Percentiles rank a stretch among this genome's conserved stretches.
Conservation (phyloP, 2,797 vertebrate genomes). For the Scolopax bukidnonensis region DNA sequence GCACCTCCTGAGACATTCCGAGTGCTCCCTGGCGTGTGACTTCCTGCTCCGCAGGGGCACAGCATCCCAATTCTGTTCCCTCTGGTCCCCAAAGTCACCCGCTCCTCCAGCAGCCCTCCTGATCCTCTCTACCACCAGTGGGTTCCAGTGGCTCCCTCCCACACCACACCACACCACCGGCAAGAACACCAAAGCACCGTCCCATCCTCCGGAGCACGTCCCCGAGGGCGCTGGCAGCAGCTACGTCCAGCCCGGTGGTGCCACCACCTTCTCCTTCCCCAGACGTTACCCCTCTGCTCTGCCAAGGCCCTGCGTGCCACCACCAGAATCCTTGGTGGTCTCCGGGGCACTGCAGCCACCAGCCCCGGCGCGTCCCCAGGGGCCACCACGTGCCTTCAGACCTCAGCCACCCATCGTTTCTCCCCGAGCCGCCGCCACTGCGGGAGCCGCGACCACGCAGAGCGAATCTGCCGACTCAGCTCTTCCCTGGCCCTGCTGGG, state of each 20-base stretch:
- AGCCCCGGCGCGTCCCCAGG: background rate
- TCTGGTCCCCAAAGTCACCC: background rate
- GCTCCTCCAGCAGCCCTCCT: background rate
- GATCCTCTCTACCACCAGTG: rapidly evolving
- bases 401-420: too few relatives aligned
- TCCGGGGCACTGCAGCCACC: rapidly evolving
- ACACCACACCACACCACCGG: rapidly evolving
- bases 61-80: background rate
- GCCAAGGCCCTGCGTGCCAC: rapidly evolving
- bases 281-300: rapidly evolving
- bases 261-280: background rate
- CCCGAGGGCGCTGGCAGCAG: background rate
- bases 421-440: too few relatives aligned
- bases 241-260: rapidly evolving
- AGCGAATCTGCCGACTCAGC: background rate
- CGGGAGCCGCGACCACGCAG: background rate
- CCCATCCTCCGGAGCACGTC: rapidly evolving
- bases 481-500: background rate
- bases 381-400: too few relatives aligned
- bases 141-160: background rate
- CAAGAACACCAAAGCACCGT: background rate
- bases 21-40: background rate
- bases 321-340: rapidly evolving
- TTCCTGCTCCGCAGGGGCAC: background rate
- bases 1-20: background rate